Evolutionary conservation across 2,113 vertebrate genomes (phyloP).

Genomic region (Megaptera novaeangliae): DNA sequence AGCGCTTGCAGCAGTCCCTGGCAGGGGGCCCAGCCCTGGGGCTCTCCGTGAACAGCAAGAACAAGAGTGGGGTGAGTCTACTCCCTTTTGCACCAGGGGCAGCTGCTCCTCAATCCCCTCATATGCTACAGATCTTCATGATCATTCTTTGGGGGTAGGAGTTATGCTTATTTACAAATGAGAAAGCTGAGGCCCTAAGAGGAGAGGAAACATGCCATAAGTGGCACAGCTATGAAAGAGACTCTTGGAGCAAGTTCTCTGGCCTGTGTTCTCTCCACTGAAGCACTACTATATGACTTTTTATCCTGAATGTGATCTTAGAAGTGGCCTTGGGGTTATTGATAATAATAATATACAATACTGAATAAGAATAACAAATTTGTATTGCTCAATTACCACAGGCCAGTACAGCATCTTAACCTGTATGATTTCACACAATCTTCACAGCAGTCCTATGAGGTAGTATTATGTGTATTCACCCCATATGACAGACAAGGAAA

Average conservation of each 20-base stretch:
- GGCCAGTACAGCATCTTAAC: neutral
- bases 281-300: neutral
- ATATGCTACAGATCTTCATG: neutral
- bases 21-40: slow-evolving; percentile 89
- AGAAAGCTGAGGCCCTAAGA: neutral
- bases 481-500: neutral
- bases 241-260: neutral
- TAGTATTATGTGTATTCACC: neutral
- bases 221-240: neutral
- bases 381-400: neutral
- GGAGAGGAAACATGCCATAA: neutral
- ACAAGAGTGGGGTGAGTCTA: slow-evolving; percentile 80
- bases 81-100: rapidly evolving
- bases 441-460: neutral
- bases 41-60: slow-evolving; percentile 80
- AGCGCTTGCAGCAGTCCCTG: slow-evolving; percentile 91
- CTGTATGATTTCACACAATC: neutral
- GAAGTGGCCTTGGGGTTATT: neutral
- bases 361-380: neutral
- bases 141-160: neutral
- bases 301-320: neutral
- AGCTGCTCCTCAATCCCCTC: neutral
- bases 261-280: neutral
- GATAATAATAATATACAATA: neutral
- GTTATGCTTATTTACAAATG: neutral